Conservation (phyloP, 2,797 vertebrate genomes). For the Bufotes viridis region DNA sequence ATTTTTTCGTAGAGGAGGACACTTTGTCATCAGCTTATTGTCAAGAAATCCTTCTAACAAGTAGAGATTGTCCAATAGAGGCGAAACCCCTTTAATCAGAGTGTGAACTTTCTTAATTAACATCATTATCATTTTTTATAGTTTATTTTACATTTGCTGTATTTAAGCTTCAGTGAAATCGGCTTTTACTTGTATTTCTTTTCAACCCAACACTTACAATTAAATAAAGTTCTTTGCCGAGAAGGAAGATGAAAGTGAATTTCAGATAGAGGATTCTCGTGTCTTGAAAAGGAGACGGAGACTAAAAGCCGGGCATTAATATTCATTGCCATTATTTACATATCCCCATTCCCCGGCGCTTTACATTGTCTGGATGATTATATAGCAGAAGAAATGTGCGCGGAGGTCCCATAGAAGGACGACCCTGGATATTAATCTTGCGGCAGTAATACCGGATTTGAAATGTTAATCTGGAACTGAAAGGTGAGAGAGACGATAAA, state of each 20-base stretch:
- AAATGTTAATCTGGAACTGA: conserved; percentile 39
- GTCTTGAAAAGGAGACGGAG: conserved; percentile 17
- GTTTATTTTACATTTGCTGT: background rate
- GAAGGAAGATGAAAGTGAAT: conserved; percentile 39
- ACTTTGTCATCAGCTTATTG: background rate
- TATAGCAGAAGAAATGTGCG: conserved; percentile 7
- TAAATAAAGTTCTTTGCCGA: background rate
- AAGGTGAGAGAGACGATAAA: conserved; percentile 21
- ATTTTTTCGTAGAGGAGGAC: background rate
- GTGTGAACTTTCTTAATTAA: background rate
- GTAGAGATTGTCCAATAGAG: too few species aligned
- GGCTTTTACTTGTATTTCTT: background rate
- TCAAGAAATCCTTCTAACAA: background rate
- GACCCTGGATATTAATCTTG: conserved; percentile 32
- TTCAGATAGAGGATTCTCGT: conserved; percentile 8
- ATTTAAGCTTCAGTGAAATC: background rate
- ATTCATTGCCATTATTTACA: conserved; percentile 14
- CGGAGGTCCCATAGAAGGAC: background rate
- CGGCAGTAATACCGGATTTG: conserved; percentile 13
- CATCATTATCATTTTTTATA: background rate
- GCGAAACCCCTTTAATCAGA: background rate
- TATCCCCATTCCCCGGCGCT: conserved; percentile 6
- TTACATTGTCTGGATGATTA: conserved; percentile 41
- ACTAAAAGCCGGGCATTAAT: conserved; percentile 18
- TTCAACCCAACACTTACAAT: conserved; percentile 21